Base-by-base conservation (phyloP, 2,888 invertebrate species). In the Drosophila silvestris region DNA sequence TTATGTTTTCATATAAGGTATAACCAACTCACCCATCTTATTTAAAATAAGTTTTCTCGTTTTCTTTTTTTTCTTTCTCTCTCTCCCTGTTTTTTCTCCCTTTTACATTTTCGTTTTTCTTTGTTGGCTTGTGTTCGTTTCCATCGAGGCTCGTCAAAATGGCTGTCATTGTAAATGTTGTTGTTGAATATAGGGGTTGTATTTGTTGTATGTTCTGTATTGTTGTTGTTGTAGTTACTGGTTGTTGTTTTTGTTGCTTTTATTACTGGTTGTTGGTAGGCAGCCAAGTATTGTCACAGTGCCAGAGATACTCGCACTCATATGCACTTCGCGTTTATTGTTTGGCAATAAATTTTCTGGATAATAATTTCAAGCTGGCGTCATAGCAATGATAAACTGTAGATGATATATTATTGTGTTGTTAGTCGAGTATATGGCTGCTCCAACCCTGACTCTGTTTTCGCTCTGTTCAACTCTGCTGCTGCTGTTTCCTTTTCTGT, bases 301-400 rank as follows among this genome's bases (percentile, higher is more conserved):
- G 32, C 26, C 30, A 51, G 47, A 41, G 50, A 54, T 47, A 56
- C 41, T 65, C 70, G 65, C 69, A 64, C 61, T 65, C 70, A 71
- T 74, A 74, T 72, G 70, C 61, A 75, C 70, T 69, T 67, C 79
- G 79, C 88, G 79, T 83, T 86, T 85, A 91, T 91, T 84, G 87
- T 85, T 82, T 83, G 91, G 85, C 81, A 91, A 91, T 91, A 91
- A 91, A 91, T 91, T 91, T 77, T 82, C 81, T 80, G 91, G 90
- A 91, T 91, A 91, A 91, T 91, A 91, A 91, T 91, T 91, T 89
- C 83, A 83, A 90, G 86, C 90, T 91, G 91, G 89, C 91, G 90
- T 91, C 91, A 83, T 83, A 91, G 91, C 91, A 86, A 91, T 91
- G 91, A 91, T 91, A 91, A 91, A 90, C 91, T 91, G 89, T 81